Evolutionary conservation across 2,113 vertebrate species (phyloP).

Genomic region (Peromyscus polionotus): DNA sequence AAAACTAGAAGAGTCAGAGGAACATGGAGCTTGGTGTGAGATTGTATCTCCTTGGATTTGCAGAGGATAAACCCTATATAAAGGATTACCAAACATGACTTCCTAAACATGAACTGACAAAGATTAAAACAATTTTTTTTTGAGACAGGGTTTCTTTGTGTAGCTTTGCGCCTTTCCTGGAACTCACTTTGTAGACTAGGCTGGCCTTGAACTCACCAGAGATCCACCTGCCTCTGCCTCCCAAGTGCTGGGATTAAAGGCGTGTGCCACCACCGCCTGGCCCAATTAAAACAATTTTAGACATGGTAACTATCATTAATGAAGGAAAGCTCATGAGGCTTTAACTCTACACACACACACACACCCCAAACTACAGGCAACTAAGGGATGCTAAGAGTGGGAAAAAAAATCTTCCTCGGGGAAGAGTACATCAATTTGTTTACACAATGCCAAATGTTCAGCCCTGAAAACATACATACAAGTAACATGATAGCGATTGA

Average conservation of each 20-base stretch:
- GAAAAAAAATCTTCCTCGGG: neutral
- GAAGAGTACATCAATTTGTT: neutral
- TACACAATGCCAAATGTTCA: neutral
- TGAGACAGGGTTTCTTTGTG: too few species aligned
- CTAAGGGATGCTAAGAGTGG: neutral
- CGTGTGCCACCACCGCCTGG: too few species aligned
- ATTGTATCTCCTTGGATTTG: neutral
- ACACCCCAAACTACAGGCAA: neutral
- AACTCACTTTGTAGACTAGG: too few species aligned
- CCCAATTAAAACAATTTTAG: too few species aligned
- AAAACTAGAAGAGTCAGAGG: neutral
- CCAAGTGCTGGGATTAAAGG: too few species aligned
- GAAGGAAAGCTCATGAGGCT: neutral
- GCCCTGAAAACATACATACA: neutral
- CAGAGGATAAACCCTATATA: neutral
- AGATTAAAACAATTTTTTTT: neutral
- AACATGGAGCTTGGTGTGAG: neutral
- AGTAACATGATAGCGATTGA: too few species aligned
- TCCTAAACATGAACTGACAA: neutral
- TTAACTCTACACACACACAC: neutral
- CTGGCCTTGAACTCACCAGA: too few species aligned
- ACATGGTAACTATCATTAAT: neutral
- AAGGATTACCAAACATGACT: neutral
- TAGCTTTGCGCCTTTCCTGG: too few species aligned
- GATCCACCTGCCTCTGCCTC: too few species aligned